Evolutionary conservation across 2,113 vertebrate genomes (phyloP).

Genomic region (Notiomystis cincta): DNA sequence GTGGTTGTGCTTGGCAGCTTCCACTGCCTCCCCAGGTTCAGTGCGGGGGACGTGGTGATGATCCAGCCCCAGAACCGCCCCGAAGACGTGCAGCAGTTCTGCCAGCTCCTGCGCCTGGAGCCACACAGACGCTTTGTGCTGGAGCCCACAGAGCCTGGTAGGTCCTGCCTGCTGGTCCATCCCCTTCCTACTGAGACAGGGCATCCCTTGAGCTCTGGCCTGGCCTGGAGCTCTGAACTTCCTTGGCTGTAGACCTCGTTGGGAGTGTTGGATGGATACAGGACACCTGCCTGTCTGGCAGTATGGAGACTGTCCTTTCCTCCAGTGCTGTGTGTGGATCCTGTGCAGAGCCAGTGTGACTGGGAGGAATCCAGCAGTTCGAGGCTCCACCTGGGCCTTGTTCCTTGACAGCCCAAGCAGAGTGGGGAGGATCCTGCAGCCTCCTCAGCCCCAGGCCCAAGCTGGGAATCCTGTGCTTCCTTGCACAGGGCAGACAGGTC

Average conservation of each 20-base stretch:
- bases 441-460: neutral
- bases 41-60: conserved; percentile 84
- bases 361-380: neutral
- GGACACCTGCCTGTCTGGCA: neutral
- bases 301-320: neutral
- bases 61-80: conserved; percentile 80
- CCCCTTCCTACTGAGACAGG: neutral
- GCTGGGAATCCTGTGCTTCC: neutral
- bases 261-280: neutral
- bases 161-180: neutral
- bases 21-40: conserved; percentile 68
- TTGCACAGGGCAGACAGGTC: rapidly evolving
- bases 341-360: rapidly evolving
- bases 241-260: neutral
- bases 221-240: neutral
- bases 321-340: neutral
- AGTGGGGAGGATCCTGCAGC: neutral
- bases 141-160: conserved; percentile 66
- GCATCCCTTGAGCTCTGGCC: neutral
- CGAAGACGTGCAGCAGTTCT: conserved; percentile 79
- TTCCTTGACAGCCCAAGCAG: neutral
- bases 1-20: neutral
- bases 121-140: conserved; percentile 76
- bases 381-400: neutral
- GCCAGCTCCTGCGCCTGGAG: conserved; percentile 79